A percentile compares a stretch with the other conserved stretches of the same genome.
phyloP scores from a whole-genome alignment of 2,113 vertebrate genomes.

The Dromiciops gliroides region DNA sequence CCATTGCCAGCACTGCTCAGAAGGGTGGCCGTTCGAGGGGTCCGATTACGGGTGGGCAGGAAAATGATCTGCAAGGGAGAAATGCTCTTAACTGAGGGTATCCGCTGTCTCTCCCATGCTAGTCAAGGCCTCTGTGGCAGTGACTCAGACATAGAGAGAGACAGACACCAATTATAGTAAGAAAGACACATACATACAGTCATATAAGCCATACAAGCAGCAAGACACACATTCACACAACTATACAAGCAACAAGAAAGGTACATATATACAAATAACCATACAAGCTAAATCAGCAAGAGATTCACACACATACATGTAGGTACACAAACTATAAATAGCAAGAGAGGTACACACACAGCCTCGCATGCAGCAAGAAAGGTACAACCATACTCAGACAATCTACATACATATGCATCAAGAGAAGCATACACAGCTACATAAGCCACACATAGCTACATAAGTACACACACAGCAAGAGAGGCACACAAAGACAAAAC shows the following conservation, averaged over 20 bases:
- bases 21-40: conserved; percentile 41
- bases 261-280: neutral
- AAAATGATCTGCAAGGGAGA: conserved; percentile 59
- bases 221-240: neutral
- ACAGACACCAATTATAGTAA: neutral
- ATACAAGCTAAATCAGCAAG: neutral
- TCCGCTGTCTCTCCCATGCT: fast-evolving
- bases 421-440: neutral
- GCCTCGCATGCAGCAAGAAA: neutral
- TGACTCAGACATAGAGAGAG: neutral
- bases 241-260: neutral
- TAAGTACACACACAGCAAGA: neutral
- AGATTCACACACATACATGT: neutral
- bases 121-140: neutral
- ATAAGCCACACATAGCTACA: neutral
- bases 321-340: neutral
- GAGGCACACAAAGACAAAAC: neutral
- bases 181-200: neutral
- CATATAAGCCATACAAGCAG: neutral
- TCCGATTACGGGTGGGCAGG: conserved; percentile 68
- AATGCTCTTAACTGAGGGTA: neutral
- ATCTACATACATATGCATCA: neutral
- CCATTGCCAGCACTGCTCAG: conserved; percentile 60
- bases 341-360: too few relatives aligned
- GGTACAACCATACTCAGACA: neutral